Evolutionary conservation across 2,888 invertebrate genomes (phyloP), one percentile per base, ranked within the genome.

Genomic region (Machimus atricapillus): DNA sequence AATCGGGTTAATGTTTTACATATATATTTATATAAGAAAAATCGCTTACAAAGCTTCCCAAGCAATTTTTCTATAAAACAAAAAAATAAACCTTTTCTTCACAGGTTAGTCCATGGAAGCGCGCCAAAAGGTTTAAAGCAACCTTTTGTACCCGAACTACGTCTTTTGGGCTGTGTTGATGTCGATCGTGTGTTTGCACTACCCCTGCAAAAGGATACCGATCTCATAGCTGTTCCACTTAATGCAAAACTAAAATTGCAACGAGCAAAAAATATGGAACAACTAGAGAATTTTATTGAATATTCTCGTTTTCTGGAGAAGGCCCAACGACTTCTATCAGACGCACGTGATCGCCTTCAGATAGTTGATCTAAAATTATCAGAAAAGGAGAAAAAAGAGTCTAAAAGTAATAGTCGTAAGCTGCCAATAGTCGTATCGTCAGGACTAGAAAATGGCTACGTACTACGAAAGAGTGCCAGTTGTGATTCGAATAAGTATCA

Each of bases 161-260:
- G 97, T 91, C 93, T 97, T 89, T 93, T 97, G 87, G 96, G 97
- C 82, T 95, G 96, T 90, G 96, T 96, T 90, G 97, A 98, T 93
- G 97, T 97, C 93, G 97, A 97, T 91, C 91, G 93, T 88, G 95
- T 97, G 3, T 97, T 97, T 90, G 97, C 97, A 37, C 93, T 97
- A 90, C 97, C 97, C 0, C 93, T 97, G 88, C 97, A 97, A 90
- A 96, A 97, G 92, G 96, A 96, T 92, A 95, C 95, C 37, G 95
- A 96, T 86, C 94, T 98, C 89, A 95, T 97, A 87, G 96, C 97
- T 85, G 94, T 98, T 90, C 98, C 98, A 19, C 93, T 97, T 86
- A 96, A 97, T 82, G 97, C 97, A 0, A 97, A 97, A 66, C 93
- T 98, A 34, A 97, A 97, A 93, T 94, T 98, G 91, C 95, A 97